phyloP scores from a whole-genome alignment of 2,888 invertebrate species.

The Allophyes oxyacanthae region DNA sequence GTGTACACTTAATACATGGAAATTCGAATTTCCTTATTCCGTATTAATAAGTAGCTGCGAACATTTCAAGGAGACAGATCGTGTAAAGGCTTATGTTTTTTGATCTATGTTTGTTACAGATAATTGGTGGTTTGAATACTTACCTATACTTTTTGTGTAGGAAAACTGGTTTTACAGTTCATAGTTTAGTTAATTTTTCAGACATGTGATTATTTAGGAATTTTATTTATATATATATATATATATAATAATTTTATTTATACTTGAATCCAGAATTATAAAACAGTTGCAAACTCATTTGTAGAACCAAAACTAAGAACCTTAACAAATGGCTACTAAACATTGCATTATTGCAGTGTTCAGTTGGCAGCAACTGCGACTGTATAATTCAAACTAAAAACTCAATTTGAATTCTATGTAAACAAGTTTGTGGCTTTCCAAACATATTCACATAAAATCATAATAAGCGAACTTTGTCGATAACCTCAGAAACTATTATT shows the following conservation, averaged over 20 bases:
- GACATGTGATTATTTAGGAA: too few species aligned
- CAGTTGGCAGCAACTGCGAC: conserved; percentile 78
- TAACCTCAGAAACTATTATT: conserved; percentile 70
- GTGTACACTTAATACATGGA: conserved; percentile 32
- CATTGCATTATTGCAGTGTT: conserved; percentile 58
- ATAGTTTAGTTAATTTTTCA: too few species aligned
- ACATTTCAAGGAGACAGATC: conserved; percentile 28
- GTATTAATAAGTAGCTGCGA: conserved; percentile 42
- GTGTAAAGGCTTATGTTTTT: conserved; percentile 23
- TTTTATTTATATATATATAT: too few species aligned
- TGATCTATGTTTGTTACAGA: conserved; percentile 28
- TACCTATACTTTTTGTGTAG: too few species aligned
- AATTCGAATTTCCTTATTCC: conserved; percentile 42
- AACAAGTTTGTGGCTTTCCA: conserved; percentile 81
- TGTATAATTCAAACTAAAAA: conserved; percentile 84
- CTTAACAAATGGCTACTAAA: conserved; percentile 52
- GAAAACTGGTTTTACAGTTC: too few species aligned
- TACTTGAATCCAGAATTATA: conserved; percentile 13
- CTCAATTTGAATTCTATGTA: conserved; percentile 83
- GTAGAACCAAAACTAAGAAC: conserved; percentile 36
- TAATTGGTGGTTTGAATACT: conserved; percentile 8
- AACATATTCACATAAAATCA: conserved; percentile 83
- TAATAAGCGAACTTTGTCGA: conserved; percentile 83
- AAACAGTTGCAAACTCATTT: conserved; percentile 50
- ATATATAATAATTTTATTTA: conserved; percentile 5